phyloP scores from a whole-genome alignment of 2,888 invertebrate species.

The Drosophila multiciliata region DNA sequence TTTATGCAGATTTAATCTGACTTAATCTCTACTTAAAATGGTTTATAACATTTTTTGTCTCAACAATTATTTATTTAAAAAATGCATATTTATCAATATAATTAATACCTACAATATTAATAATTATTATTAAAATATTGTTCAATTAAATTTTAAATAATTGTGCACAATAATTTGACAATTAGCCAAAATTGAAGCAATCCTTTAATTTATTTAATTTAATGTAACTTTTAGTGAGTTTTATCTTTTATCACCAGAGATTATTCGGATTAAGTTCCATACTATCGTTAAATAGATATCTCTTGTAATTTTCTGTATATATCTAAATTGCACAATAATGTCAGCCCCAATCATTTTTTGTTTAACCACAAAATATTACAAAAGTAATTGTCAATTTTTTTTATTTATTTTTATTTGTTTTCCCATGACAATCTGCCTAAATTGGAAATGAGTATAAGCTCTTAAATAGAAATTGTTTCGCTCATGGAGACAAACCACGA shows the following conservation, averaged over 20 bases:
- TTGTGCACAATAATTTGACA: not conserved
- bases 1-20: not conserved
- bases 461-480: conserved; percentile 1
- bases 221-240: not conserved
- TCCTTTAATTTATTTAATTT: not conserved
- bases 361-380: not conserved
- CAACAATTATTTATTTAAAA: not conserved
- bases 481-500: not conserved
- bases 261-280: not conserved
- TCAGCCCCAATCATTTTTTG: not conserved
- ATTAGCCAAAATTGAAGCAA: not conserved
- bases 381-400: not conserved
- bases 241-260: not conserved
- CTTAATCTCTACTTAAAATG: not conserved
- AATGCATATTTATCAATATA: not conserved
- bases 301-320: not conserved
- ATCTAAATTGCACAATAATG: not conserved
- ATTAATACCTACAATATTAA: not conserved
- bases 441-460: not conserved
- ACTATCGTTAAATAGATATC: not conserved
- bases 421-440: not conserved
- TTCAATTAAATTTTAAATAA: not conserved
- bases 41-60: not conserved
- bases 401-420: not conserved
- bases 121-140: not conserved